phyloP scores from a whole-genome alignment of 2,888 invertebrate species.

The Epirrita christyi region DNA sequence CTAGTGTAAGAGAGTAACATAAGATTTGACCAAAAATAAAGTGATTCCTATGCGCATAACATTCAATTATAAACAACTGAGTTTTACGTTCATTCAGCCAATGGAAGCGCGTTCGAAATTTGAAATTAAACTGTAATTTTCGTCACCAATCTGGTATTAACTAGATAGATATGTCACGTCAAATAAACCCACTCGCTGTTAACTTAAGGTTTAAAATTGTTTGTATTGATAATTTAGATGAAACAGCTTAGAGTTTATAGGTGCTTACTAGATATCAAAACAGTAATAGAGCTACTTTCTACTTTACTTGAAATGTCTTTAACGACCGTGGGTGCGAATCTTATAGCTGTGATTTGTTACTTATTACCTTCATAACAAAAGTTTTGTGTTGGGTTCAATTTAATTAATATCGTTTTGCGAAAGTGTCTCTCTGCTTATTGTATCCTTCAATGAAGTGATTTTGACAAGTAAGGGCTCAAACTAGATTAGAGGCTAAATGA shows the following conservation, averaged over 20 bases:
- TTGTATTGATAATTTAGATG: conserved; percentile 7
- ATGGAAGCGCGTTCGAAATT: conserved; percentile 30
- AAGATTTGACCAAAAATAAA: not conserved
- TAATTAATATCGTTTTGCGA: too few relatives aligned
- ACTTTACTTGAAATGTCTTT: conserved; percentile 24
- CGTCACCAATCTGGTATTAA: conserved; percentile 28
- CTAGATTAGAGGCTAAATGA: too few relatives aligned
- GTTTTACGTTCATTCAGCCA: conserved; percentile 32
- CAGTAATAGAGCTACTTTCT: conserved; percentile 37
- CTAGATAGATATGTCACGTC: conserved; percentile 2
- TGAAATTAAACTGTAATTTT: conserved; percentile 40
- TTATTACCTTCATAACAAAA: conserved; percentile 1
- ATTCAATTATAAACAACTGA: conserved; percentile 34
- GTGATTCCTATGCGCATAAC: conserved; percentile 17
- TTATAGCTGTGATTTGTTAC: conserved; percentile 3
- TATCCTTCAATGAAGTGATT: too few relatives aligned
- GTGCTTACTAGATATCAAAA: conserved; percentile 32
- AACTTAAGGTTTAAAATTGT: conserved; percentile 17
- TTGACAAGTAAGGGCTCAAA: too few relatives aligned
- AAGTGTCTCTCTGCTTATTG: too few relatives aligned
- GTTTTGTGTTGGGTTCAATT: not conserved
- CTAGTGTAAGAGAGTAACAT: not conserved
- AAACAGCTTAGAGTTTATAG: conserved; percentile 22
- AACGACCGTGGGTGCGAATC: conserved; percentile 27
- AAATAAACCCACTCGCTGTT: not conserved